phyloP scores from a whole-genome alignment of 2,797 vertebrate species.

The Alfaro cultratus region DNA sequence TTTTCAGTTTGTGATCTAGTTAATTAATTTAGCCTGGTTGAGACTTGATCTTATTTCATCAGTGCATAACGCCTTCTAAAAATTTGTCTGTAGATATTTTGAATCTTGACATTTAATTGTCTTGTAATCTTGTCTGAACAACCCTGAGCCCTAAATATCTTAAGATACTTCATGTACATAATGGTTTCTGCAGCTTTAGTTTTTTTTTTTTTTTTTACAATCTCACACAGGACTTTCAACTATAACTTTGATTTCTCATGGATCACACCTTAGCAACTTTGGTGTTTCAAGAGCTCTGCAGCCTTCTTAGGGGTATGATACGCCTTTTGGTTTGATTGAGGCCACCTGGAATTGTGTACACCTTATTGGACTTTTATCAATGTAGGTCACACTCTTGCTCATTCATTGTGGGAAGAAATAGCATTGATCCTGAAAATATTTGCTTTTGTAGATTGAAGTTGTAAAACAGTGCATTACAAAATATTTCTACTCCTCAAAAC shows the following conservation, averaged over 20 bases:
- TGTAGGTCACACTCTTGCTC: background rate
- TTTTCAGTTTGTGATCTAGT: background rate
- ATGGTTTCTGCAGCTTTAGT: background rate
- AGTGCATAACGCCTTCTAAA: background rate
- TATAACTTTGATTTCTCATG: background rate
- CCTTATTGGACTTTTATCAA: background rate
- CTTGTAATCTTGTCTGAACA: background rate
- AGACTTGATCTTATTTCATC: background rate
- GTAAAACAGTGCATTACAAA: background rate
- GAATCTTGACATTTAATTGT: background rate
- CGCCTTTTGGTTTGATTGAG: background rate
- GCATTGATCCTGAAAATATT: background rate
- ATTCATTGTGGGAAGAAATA: background rate
- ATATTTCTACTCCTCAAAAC: background rate
- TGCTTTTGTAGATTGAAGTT: background rate
- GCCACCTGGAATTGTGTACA: background rate
- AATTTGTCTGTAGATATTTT: background rate
- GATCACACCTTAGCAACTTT: background rate
- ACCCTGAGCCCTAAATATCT: background rate
- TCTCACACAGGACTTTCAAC: background rate
- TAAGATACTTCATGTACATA: background rate
- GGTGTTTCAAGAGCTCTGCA: background rate
- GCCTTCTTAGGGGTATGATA: background rate
- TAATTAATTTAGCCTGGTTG: background rate
- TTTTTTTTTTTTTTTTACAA: background rate